Conservation (phyloP, 2,888 invertebrate genomes). For the Tortricodes alternella region DNA sequence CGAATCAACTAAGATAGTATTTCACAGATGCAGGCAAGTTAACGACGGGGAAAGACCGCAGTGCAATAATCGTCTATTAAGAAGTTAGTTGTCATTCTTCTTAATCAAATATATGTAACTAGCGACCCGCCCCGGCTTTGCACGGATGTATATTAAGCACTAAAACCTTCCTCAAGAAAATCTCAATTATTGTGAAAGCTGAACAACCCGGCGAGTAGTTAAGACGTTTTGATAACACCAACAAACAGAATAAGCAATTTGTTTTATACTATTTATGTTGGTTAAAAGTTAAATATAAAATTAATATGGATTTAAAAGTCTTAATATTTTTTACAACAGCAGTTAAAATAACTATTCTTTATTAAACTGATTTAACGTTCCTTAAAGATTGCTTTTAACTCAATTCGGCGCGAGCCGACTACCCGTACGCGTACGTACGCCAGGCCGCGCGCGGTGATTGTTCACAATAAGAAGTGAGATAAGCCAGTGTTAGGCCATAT, state of each 20-base stretch:
- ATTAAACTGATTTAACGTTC: constrained; percentile 6
- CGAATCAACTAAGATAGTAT: constrained; percentile 10
- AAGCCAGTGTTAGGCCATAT: constrained; percentile 48
- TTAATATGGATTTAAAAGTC: constrained; percentile 5
- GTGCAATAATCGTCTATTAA: constrained; percentile 5
- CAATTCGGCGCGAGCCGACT: no score
- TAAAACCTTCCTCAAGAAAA: neutral
- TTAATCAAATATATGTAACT: constrained; percentile 4
- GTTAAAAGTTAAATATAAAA: constrained; percentile 8
- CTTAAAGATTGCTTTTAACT: constrained; percentile 6
- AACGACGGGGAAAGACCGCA: constrained; percentile 4
- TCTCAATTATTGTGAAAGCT: neutral
- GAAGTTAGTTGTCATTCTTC: constrained; percentile 12
- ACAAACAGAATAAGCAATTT: no score
- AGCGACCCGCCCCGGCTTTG: no score
- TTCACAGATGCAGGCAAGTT: constrained; percentile 21
- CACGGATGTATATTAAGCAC: neutral
- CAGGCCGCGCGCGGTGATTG: no score
- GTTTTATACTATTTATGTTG: no score
- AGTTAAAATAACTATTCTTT: constrained; percentile 9
- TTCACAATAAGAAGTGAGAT: no score
- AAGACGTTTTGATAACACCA: neutral
- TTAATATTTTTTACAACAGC: constrained; percentile 20
- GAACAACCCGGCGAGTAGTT: no score
- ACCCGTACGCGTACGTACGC: no score